These are phyloP conservation scores for Virgularia gustaviana DNA, from an alignment of 92 coral and sea anemone species.

Conservation along the genomic window DNA sequence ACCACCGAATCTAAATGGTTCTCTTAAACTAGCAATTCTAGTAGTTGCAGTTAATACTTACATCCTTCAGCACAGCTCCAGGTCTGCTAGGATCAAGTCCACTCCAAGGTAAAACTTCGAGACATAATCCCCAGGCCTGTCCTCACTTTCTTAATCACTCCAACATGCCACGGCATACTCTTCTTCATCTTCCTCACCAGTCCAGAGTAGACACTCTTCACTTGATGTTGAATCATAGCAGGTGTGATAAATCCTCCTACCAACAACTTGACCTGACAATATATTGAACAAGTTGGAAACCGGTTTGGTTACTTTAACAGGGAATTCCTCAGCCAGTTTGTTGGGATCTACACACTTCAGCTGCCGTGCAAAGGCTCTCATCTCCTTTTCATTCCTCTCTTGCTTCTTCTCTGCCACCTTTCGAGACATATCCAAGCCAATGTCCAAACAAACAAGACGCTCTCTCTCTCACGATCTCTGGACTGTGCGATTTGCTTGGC, in stretches of 20 bases:
- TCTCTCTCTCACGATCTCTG: neutral
- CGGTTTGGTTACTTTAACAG: neutral
- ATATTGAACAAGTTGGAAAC: neutral
- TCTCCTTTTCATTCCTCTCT: slow-evolving; percentile 1
- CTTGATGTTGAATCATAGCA: neutral
- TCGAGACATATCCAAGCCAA: neutral
- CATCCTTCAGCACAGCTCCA: too few species aligned
- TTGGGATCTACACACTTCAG: neutral
- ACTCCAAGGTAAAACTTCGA: too few species aligned
- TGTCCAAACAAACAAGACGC: neutral
- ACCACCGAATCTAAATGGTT: too few species aligned
- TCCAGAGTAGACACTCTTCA: neutral
- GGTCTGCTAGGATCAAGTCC: too few species aligned
- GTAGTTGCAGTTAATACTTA: too few species aligned
- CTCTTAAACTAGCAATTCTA: too few species aligned
- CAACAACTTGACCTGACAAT: neutral
- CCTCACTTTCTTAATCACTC: too few species aligned
- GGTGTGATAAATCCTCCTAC: neutral
- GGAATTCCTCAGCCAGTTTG: neutral
- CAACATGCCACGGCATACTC: too few species aligned
- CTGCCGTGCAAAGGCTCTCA: neutral
- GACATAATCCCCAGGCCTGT: too few species aligned
- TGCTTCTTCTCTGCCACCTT: neutral
- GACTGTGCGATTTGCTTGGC: neutral
- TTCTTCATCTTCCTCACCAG: neutral